Conservation (phyloP, 2,113 vertebrate genomes). For the Notarius quadriscutis region DNA sequence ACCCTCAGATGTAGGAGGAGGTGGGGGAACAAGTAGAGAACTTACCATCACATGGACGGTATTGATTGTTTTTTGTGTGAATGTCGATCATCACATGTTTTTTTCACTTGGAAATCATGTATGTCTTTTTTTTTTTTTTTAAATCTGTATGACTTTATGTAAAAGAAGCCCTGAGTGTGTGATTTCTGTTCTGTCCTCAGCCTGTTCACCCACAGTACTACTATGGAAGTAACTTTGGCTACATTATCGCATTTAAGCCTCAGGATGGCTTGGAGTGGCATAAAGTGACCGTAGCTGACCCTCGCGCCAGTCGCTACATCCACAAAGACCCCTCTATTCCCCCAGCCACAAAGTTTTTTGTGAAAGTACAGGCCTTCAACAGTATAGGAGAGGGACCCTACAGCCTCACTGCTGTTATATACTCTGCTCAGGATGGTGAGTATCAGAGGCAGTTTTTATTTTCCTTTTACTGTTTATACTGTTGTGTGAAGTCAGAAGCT, state of each 20-base stretch:
- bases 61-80: constrained; percentile 53
- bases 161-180: constrained; percentile 16
- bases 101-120: background rate
- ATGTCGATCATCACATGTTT: background rate
- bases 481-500: background rate
- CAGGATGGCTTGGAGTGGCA: constrained; percentile 80
- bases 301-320: constrained; percentile 82
- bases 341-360: constrained; percentile 84
- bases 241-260: constrained; percentile 91
- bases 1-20: constrained; percentile 90
- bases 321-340: constrained; percentile 87
- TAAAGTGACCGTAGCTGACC: constrained; percentile 85
- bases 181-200: constrained; percentile 63
- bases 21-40: constrained; percentile 88
- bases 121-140: no score
- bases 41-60: constrained; percentile 96
- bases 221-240: constrained; percentile 92
- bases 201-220: constrained; percentile 92
- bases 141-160: background rate
- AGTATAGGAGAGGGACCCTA: constrained; percentile 89
- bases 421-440: constrained; percentile 90
- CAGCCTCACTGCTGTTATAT: constrained; percentile 83
- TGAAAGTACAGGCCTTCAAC: constrained; percentile 97
- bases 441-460: constrained; percentile 11
- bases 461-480: background rate